Evolutionary conservation across 2,888 invertebrate species (phyloP).

Genomic region (Drosophila parthenogenetica): DNA sequence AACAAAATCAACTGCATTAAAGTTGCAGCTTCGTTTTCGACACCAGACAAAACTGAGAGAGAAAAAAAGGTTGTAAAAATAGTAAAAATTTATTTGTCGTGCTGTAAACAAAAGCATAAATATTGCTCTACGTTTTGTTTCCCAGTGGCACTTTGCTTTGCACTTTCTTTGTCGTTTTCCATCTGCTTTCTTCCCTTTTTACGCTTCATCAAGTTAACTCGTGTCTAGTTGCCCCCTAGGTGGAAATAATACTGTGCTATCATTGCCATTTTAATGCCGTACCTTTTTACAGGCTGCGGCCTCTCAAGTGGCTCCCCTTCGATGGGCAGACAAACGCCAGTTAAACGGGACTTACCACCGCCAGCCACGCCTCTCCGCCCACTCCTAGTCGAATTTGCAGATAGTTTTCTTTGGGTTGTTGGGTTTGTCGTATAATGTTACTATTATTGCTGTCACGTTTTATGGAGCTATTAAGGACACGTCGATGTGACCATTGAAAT

Average conservation of each 20-base stretch:
- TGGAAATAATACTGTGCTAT: slow-evolving; percentile 70
- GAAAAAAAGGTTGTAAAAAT: slow-evolving; percentile 42
- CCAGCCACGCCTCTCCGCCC: not conserved
- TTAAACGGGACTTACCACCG: not conserved
- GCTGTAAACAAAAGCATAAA: slow-evolving; percentile 69
- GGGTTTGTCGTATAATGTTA: slow-evolving; percentile 31
- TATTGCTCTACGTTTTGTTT: slow-evolving; percentile 30
- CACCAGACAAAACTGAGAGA: slow-evolving; percentile 6
- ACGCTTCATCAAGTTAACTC: slow-evolving; percentile 16
- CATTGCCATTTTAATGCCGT: slow-evolving; percentile 56
- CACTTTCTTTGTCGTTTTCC: slow-evolving; percentile 20
- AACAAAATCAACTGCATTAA: slow-evolving; percentile 43
- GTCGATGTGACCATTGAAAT: slow-evolving; percentile 43
- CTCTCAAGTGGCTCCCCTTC: slow-evolving; percentile 36
- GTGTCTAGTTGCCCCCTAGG: slow-evolving; percentile 65
- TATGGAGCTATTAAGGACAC: slow-evolving; percentile 64
- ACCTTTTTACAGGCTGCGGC: slow-evolving; percentile 21
- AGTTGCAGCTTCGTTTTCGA: slow-evolving; percentile 33
- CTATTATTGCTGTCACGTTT: slow-evolving; percentile 63
- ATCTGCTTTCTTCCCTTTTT: not conserved
- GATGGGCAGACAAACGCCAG: slow-evolving; percentile 26
- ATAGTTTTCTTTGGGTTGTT: slow-evolving; percentile 17
- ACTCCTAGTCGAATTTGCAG: not conserved
- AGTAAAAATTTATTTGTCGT: slow-evolving; percentile 61
- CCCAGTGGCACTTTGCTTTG: slow-evolving; percentile 39